phyloP scores from a whole-genome alignment of 2,888 invertebrate species.

The Scrobipalpa atriplicella region DNA sequence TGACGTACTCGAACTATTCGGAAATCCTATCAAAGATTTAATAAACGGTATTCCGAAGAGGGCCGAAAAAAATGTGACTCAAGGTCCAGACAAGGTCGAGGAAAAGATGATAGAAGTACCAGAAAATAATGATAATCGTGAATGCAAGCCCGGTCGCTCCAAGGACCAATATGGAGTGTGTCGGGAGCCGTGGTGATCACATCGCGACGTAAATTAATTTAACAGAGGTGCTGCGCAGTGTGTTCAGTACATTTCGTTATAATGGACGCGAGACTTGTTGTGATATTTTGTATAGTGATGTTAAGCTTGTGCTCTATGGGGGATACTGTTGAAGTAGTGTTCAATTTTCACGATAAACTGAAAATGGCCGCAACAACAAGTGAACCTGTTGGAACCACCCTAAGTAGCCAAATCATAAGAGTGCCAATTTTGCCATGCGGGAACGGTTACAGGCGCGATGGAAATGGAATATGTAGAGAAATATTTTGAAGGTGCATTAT shows the following conservation, averaged over 20 bases:
- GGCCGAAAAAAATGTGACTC: constrained; percentile 26
- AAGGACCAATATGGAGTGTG: constrained; percentile 66
- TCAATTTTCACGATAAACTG: constrained; percentile 48
- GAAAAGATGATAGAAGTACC: constrained; percentile 67
- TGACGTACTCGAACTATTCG: constrained; percentile 60
- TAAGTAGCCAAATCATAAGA: constrained; percentile 61
- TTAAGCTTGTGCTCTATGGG: constrained; percentile 32
- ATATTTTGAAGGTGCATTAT: constrained; percentile 49
- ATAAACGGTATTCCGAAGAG: background rate
- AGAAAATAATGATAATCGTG: constrained; percentile 45
- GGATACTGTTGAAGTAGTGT: constrained; percentile 35
- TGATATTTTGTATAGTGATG: constrained; percentile 41
- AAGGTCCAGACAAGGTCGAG: constrained; percentile 34
- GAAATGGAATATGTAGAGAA: constrained; percentile 54
- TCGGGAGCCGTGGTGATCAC: constrained; percentile 62
- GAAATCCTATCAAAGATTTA: constrained; percentile 67
- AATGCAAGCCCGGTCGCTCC: constrained; percentile 47
- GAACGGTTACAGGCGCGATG: constrained; percentile 55
- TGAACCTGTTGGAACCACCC: constrained; percentile 35
- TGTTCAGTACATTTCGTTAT: constrained; percentile 46
- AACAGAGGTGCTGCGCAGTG: constrained; percentile 49
- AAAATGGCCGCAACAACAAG: constrained; percentile 36
- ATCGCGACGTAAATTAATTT: constrained; percentile 34
- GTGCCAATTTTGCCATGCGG: constrained; percentile 60
- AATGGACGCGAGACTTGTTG: constrained; percentile 51